These are phyloP conservation scores for Tympanoctomys barrerae DNA, from an alignment of 2,797 vertebrate genomes.

Conservation along the genomic window DNA sequence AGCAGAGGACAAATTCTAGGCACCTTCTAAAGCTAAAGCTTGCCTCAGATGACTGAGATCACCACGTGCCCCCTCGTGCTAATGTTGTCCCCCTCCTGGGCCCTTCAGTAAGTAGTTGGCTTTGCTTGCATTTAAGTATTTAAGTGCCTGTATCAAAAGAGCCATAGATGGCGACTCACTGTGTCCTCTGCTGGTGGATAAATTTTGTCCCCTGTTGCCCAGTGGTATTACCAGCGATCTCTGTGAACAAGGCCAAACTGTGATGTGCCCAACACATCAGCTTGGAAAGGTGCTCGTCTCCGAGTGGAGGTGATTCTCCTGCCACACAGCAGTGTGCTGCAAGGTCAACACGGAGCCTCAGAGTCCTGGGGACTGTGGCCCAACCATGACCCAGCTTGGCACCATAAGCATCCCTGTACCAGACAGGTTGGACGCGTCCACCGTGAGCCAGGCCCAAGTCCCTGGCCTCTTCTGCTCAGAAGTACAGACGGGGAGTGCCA, in stretches of 20 bases:
- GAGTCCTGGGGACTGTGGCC: background rate
- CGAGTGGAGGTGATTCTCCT: fast-evolving
- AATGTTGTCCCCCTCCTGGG: background rate
- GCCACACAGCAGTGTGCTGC: background rate
- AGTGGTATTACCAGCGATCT: background rate
- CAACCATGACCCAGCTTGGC: background rate
- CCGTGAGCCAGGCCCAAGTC: background rate
- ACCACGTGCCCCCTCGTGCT: background rate
- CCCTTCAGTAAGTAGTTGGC: constrained; percentile 29
- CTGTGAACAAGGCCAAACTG: background rate
- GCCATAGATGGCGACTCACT: background rate
- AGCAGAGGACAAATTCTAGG: constrained; percentile 65
- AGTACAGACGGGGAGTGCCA: background rate
- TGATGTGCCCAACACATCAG: background rate
- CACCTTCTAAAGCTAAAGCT: constrained; percentile 48
- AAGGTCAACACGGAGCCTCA: background rate
- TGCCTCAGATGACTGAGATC: constrained; percentile 36
- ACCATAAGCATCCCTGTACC: background rate
- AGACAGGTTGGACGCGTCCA: background rate
- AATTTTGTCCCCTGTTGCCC: background rate
- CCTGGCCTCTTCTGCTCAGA: fast-evolving
- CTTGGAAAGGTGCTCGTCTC: background rate
- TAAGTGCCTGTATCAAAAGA: background rate
- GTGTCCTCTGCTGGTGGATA: constrained; percentile 61
- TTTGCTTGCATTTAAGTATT: constrained; percentile 21